These are phyloP conservation scores for Cygnus buccinator DNA, from an alignment of 2,113 vertebrate genomes.

Conservation along the genomic window DNA sequence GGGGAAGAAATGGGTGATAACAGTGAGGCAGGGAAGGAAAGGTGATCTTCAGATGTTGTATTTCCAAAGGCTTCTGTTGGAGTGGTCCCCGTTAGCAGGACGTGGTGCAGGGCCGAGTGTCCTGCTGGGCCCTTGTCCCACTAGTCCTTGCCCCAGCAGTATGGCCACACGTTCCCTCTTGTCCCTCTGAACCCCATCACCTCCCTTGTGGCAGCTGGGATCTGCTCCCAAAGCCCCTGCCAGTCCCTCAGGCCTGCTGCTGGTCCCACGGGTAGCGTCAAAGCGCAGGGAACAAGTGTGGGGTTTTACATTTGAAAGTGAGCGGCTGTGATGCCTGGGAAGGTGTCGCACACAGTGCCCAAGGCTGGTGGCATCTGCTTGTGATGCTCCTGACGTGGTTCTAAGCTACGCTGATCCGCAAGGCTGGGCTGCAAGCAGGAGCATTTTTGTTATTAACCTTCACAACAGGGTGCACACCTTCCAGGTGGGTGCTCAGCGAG, in stretches of 20 bases:
- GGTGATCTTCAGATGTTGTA: neutral
- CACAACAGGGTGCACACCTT: fast-evolving
- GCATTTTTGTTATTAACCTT: neutral
- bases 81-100: neutral
- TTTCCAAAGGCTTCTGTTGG: fast-evolving
- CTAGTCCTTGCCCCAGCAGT: neutral
- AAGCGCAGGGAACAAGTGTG: fast-evolving
- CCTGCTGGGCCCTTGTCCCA: neutral
- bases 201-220: neutral
- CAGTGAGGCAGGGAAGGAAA: neutral
- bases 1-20: neutral
- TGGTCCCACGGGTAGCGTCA: neutral
- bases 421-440: neutral
- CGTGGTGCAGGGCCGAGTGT: neutral
- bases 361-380: neutral
- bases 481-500: neutral
- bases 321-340: fast-evolving
- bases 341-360: fast-evolving
- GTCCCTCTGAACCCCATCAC: neutral
- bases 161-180: neutral
- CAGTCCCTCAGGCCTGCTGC: neutral
- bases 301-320: fast-evolving
- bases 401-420: neutral
- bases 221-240: neutral
- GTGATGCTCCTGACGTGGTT: fast-evolving